Conservation (phyloP, 2,797 vertebrate species). For the Iguana delicatissima region DNA sequence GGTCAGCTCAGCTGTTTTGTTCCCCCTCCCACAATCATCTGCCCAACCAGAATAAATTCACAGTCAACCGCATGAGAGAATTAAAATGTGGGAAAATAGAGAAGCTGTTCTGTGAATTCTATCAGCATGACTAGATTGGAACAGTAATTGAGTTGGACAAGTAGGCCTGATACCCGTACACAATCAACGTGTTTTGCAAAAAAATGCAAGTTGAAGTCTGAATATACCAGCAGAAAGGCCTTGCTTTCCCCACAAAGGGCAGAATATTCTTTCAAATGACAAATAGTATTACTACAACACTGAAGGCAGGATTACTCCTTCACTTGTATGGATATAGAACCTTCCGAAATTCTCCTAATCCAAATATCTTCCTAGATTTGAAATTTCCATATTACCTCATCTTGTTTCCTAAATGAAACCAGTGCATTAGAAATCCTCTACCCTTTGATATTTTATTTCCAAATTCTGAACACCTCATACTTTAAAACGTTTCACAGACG, state of each 20-base stretch:
- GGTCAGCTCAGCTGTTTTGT: conserved; percentile 20
- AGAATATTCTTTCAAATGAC: neutral
- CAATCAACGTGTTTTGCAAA: conserved; percentile 1
- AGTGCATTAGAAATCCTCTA: neutral
- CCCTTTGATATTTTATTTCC: neutral
- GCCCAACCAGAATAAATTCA: conserved; percentile 19
- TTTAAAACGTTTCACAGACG: neutral
- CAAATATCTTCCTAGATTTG: neutral
- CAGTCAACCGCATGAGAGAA: conserved; percentile 12
- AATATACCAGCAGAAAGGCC: conserved; percentile 22
- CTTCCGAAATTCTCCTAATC: neutral
- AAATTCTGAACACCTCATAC: neutral
- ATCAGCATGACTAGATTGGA: conserved; percentile 34
- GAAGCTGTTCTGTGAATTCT: conserved; percentile 30
- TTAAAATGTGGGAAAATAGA: conserved; percentile 51
- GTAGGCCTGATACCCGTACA: neutral
- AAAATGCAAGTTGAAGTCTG: neutral
- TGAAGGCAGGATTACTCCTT: neutral
- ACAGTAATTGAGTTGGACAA: conserved; percentile 17
- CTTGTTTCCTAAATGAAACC: neutral
- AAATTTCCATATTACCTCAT: neutral
- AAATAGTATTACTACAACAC: neutral
- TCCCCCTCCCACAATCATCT: neutral
- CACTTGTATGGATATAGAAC: neutral
- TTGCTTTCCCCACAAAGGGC: neutral